phyloP scores from a whole-genome alignment of 2,797 vertebrate species.

The Muraenolepis orangiensis region DNA sequence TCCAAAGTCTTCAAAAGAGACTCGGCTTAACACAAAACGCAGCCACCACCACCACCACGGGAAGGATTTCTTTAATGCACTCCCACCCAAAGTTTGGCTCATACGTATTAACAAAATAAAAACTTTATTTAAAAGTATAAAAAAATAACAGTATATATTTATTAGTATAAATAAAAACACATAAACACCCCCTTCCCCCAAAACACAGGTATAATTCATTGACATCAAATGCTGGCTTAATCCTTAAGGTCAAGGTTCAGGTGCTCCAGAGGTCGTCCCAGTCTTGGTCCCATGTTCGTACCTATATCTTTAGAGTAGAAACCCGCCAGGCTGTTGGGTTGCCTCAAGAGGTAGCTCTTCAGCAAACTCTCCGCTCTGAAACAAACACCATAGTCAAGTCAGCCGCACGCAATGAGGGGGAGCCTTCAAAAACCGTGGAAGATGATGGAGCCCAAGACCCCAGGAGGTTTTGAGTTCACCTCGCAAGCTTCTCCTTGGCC shows the following conservation, averaged over 20 bases:
- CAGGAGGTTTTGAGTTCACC: constrained; percentile 60
- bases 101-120: constrained; percentile 23
- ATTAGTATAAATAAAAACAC: too few relatives aligned
- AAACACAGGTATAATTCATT: not conserved
- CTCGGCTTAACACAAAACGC: not conserved
- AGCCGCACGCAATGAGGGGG: not conserved
- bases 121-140: constrained; percentile 47
- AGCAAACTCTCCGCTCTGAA: constrained; percentile 83
- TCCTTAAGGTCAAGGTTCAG: constrained; percentile 31
- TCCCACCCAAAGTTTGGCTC: not conserved
- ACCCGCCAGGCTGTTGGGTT: constrained; percentile 56
- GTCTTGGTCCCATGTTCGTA: constrained; percentile 69
- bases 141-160: constrained; percentile 5
- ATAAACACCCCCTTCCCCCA: not conserved
- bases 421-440: not conserved
- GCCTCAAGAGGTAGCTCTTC: constrained; percentile 73
- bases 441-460: not conserved
- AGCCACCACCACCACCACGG: not conserved
- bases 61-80: not conserved
- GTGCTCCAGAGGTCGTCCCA: constrained; percentile 53
- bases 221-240: constrained; percentile 19
- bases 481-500: constrained; percentile 81
- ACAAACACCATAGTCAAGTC: constrained; percentile 22
- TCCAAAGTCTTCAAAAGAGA: not conserved
- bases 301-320: constrained; percentile 73